Evolutionary conservation across 2,888 invertebrate genomes (phyloP).

Genomic region (Steinernema carpocapsae): DNA sequence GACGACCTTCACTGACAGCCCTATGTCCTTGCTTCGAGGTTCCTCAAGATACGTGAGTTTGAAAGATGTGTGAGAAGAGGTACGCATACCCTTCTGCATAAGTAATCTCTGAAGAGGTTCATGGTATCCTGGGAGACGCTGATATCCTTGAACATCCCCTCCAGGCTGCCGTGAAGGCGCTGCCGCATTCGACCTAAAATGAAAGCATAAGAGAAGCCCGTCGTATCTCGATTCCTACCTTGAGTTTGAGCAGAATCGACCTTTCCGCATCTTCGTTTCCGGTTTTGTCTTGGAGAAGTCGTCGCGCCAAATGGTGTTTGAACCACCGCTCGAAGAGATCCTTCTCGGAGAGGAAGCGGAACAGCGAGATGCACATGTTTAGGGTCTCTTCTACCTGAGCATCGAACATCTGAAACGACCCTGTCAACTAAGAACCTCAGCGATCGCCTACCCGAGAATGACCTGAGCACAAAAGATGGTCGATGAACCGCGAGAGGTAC

Average conservation of each 20-base stretch:
- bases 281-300: background rate
- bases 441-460: background rate
- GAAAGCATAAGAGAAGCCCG: no score
- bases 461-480: background rate
- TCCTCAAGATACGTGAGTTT: no score
- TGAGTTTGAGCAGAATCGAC: background rate
- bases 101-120: background rate
- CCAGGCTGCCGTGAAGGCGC: background rate
- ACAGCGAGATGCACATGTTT: background rate
- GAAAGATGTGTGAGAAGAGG: no score
- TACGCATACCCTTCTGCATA: no score
- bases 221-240: no score
- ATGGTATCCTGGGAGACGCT: background rate
- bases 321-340: background rate
- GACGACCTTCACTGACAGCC: background rate
- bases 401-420: background rate
- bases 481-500: background rate
- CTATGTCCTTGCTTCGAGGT: no score
- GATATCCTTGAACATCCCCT: background rate
- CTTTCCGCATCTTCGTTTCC: background rate
- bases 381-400: no score
- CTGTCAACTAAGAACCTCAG: background rate
- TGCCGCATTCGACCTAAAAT: background rate
- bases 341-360: background rate
- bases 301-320: background rate